These are phyloP conservation scores for Cephus pygmeus DNA, from an alignment of 2,888 invertebrate species.

Conservation along the genomic window DNA sequence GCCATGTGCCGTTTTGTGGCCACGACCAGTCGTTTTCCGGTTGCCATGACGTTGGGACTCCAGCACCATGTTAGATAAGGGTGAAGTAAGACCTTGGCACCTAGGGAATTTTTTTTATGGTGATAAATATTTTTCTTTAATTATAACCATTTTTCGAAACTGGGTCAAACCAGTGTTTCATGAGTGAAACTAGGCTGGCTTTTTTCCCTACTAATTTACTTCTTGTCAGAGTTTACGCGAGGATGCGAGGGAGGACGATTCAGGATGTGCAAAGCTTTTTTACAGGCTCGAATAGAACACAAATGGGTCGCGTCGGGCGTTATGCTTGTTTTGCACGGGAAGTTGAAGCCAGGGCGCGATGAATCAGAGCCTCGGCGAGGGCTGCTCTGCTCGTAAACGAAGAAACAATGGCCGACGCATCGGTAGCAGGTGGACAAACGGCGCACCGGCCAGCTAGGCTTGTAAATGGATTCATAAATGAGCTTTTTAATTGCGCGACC, in stretches of 20 bases:
- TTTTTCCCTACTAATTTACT: background rate
- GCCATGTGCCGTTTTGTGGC: conserved; percentile 7
- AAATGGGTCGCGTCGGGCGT: background rate
- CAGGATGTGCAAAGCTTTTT: background rate
- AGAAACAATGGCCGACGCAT: conserved; percentile 25
- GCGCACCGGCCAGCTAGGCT: background rate
- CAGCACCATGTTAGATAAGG: background rate
- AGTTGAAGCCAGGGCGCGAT: background rate
- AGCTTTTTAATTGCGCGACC: background rate
- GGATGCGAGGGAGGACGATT: background rate
- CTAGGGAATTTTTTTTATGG: background rate
- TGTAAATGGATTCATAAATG: conserved; percentile 26
- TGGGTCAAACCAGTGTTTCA: background rate
- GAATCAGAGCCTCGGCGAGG: background rate
- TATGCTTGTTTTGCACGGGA: background rate
- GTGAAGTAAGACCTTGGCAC: background rate
- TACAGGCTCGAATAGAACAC: background rate
- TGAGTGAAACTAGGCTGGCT: background rate
- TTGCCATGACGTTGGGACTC: background rate
- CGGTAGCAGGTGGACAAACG: conserved; percentile 6
- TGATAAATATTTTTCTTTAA: background rate
- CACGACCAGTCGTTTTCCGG: background rate
- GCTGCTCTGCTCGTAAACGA: conserved; percentile 17
- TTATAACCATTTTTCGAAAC: background rate
- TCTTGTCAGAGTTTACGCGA: conserved; percentile 15